Evolutionary conservation across 2,797 vertebrate genomes (phyloP), one percentile per base, ranked within the genome.

Genomic region (Smutsia temminckii): DNA sequence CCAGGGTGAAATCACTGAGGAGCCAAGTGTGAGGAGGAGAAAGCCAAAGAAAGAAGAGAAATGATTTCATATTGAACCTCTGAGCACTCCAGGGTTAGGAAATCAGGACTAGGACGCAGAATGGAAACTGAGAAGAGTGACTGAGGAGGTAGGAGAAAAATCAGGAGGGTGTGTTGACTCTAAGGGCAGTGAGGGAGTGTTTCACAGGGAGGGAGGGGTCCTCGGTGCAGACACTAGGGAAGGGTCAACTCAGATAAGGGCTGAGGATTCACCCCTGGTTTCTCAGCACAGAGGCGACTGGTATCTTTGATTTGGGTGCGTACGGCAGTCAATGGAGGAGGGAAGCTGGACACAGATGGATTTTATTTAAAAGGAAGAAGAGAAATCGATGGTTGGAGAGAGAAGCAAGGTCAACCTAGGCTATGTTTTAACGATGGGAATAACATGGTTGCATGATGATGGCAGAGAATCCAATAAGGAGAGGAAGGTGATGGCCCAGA

Each of bases 331-430:
- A 83, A 27, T 63, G 49, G 64, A 80, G 11, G 57, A 32, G 32
- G 57, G 51, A 71, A 23, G 18, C 42, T 81, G 53, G 10, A 11
- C 34, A 42, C 40, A 87, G 46, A 68, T 21, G 42, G 49, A 64
- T 95, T 94, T 90, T 55, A 68, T 63, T 61, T 66, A 57, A 66
- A 81, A 88, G 80, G 72, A 87, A 46, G 37, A 12, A 66, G 63
- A 72, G 51, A 40, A 80, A 51, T 59, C 59, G 53, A 18, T 40
- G 4, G 1, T 37, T 89, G 34, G 66, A 46, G 7, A 53, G 55
- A 27, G 6, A 77, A 32, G 32, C 21, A 13, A 23, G 17, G 23
- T 75, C 34, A n/a, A 4, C 8, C 0, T 5, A 46, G 42, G 61
- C 3, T n/a, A 3, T 75, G 83, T 93, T 87, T 87, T 27, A 21